Evolutionary conservation across 2,113 vertebrate genomes (phyloP), one percentile per base, ranked within the genome.

Genomic region (Stercorarius parasiticus): DNA sequence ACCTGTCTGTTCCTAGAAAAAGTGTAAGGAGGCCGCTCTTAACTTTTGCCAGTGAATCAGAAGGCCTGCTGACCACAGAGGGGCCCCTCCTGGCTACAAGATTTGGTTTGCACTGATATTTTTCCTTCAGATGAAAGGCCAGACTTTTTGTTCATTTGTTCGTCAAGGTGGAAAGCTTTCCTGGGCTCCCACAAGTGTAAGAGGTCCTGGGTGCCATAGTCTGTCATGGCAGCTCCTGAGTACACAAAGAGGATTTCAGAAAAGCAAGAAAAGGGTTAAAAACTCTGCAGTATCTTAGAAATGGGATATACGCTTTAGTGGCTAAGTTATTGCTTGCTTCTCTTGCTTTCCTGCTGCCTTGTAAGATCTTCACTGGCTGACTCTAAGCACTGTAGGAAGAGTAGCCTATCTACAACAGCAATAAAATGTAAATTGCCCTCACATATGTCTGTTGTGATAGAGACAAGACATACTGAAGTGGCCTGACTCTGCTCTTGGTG

Each of bases 401-500:
- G 12, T 3, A 58, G 26, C 56, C 25, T 26, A 30, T 14, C 58
- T 45, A 38, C n/a, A 56, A 72, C 4, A 27, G 26, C 79, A 50
- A 38, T 53, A 45, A 79, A 67, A 76, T 49, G 30, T 34, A 69
- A 88, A 86, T 66, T 91, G 6, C 19, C 65, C 58, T 58, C 26
- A 6, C 11, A 3, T 18, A 76, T 30, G 64, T 52, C 59, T 88
- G 1, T 32, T 72, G 58, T 58, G 53, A 43, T 64, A 64, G 70
- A 49, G 10, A 38, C 7, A 22, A 86, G 52, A 3, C 25, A 23
- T 29, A 14, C n/a, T 61, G 45, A 66, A 9, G 38, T 16, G 11
- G 4, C 13, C 53, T 73, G 26, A 71, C 66, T 49, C 38, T 62
- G 47, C 36, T 76, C 25, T 88, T 0, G 0, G 12, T 56, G 59